Conservation (phyloP, 2,797 vertebrate species). For the Huso huso region DNA sequence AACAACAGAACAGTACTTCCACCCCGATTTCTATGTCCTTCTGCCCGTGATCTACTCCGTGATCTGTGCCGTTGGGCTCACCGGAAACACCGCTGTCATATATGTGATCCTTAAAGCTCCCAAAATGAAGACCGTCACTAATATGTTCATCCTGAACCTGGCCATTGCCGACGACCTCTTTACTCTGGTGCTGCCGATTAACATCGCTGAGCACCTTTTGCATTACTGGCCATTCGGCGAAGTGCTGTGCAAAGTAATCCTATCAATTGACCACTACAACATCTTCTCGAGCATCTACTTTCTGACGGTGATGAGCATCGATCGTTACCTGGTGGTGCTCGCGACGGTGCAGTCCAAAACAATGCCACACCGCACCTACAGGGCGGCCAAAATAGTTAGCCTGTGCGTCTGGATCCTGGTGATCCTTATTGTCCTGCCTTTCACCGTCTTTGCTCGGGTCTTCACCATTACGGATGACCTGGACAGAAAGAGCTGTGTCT, state of each 20-base stretch:
- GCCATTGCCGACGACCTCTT: slow-evolving; percentile 75
- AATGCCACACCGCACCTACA: slow-evolving; percentile 65
- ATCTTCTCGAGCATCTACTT: slow-evolving; percentile 84
- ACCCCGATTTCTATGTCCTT: slow-evolving; percentile 58
- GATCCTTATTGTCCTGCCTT: slow-evolving; percentile 69
- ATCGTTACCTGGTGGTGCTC: slow-evolving; percentile 71
- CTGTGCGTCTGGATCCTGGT: slow-evolving; percentile 72
- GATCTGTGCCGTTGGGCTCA: slow-evolving; percentile 72
- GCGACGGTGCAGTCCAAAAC: slow-evolving; percentile 66
- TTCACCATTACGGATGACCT: slow-evolving; percentile 44
- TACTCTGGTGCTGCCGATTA: slow-evolving; percentile 70
- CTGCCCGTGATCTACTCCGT: slow-evolving; percentile 70
- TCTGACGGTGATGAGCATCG: slow-evolving; percentile 75
- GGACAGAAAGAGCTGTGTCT: slow-evolving; percentile 67
- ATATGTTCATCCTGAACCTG: slow-evolving; percentile 79
- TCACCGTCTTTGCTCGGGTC: slow-evolving; percentile 67
- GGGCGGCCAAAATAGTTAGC: slow-evolving; percentile 65
- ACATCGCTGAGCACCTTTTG: slow-evolving; percentile 69
- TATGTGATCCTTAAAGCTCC: slow-evolving; percentile 77
- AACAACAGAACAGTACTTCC: slow-evolving; percentile 32
- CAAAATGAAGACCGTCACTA: slow-evolving; percentile 81
- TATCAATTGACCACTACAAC: slow-evolving; percentile 77
- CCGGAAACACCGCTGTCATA: slow-evolving; percentile 72
- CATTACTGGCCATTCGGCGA: slow-evolving; percentile 78
- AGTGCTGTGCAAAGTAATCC: slow-evolving; percentile 71